phyloP scores from a whole-genome alignment of 2,888 invertebrate species.

The Rhorus exstirpatorius region DNA sequence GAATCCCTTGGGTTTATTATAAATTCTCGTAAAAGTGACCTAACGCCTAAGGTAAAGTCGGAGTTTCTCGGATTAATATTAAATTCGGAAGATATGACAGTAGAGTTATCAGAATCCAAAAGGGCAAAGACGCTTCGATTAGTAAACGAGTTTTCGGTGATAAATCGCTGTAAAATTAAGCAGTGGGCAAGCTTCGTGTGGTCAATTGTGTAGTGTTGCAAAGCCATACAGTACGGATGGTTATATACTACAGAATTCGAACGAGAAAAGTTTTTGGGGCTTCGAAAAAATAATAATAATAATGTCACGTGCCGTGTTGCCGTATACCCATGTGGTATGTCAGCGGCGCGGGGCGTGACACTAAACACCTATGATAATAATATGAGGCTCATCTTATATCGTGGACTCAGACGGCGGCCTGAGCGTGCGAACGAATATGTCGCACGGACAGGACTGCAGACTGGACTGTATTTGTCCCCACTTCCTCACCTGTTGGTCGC shows the following conservation, averaged over 20 bases:
- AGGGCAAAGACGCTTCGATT: constrained; percentile 14
- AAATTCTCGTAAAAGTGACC: constrained; percentile 50
- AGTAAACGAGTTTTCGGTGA: constrained; percentile 27
- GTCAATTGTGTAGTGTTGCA: constrained; percentile 44
- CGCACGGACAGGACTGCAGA: no score
- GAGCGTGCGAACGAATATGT: no score
- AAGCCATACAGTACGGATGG: constrained; percentile 51
- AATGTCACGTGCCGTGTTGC: no score
- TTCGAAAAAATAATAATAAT: background rate
- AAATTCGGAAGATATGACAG: constrained; percentile 47
- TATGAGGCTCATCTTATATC: no score
- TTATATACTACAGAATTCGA: constrained; percentile 44
- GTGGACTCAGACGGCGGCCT: no score
- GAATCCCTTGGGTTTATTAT: constrained; percentile 54
- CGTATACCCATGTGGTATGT: no score
- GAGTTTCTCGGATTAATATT: constrained; percentile 43
- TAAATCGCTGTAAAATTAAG: no score
- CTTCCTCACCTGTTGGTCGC: no score
- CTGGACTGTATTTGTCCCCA: no score
- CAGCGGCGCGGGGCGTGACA: no score
- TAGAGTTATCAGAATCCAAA: constrained; percentile 54
- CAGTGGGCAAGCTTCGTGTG: no score
- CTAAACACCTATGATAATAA: no score
- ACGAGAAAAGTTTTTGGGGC: constrained; percentile 38
- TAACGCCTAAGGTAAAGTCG: constrained; percentile 26